Evolutionary conservation across 2,113 vertebrate species (phyloP).

Genomic region (Semicossyphus pulcher): DNA sequence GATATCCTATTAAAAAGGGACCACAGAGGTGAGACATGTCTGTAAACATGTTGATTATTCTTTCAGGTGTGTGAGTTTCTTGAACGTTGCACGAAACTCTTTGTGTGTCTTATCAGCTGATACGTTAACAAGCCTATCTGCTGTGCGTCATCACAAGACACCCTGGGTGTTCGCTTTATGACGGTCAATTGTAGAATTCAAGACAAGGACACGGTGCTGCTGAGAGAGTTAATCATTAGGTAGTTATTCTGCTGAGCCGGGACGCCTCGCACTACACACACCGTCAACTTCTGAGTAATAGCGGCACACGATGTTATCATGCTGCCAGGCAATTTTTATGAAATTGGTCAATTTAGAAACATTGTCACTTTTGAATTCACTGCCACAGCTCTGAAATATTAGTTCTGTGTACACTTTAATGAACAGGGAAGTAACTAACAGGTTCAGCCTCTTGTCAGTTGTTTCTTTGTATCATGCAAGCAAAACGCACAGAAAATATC

Average conservation of each 20-base stretch:
- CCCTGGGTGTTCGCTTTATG: slow-evolving; percentile 62
- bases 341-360: not conserved
- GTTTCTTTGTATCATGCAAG: no score
- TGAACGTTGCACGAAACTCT: slow-evolving; percentile 31
- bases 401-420: no score
- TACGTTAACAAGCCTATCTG: slow-evolving; percentile 41
- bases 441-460: no score
- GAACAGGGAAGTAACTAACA: no score
- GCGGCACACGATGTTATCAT: no score
- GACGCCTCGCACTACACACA: not conserved
- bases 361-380: no score
- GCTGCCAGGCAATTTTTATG: not conserved
- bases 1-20: no score
- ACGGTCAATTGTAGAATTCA: slow-evolving; percentile 36
- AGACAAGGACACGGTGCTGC: slow-evolving; percentile 20
- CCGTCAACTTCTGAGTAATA: not conserved
- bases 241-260: not conserved
- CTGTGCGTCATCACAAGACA: slow-evolving; percentile 74
- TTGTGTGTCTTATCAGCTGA: slow-evolving; percentile 52
- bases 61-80: not conserved
- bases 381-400: no score
- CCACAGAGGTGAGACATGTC: no score
- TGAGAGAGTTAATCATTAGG: slow-evolving; percentile 61
- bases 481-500: no score
- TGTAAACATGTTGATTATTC: no score